Conservation (phyloP, 2,113 vertebrate species). For the Collichthys lucidus region DNA sequence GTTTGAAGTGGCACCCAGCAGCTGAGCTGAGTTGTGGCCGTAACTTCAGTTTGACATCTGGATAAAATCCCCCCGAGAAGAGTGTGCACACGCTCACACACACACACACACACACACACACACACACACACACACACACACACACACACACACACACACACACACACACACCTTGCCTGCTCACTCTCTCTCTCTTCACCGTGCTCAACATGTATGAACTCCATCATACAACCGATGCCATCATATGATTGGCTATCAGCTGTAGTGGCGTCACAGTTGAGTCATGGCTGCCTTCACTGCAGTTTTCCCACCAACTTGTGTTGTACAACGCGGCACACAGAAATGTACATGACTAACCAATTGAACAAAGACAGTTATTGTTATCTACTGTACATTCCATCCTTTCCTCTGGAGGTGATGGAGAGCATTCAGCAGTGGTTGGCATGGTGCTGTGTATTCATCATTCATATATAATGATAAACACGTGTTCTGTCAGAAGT, state of each 20-base stretch:
- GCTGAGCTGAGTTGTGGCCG: conserved; percentile 68
- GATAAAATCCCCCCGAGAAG: conserved; percentile 43
- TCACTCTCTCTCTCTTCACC: not conserved
- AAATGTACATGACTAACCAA: not conserved
- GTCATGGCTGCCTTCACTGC: not conserved
- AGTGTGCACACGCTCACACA: conserved; percentile 5
- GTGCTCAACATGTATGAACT: conserved; percentile 10
- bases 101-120: conserved; percentile 13
- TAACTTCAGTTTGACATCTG: conserved; percentile 77
- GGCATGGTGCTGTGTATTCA: not conserved
- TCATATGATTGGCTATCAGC: conserved; percentile 12
- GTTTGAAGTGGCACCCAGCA: conserved; percentile 76
- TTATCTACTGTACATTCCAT: not conserved
- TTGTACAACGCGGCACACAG: not conserved
- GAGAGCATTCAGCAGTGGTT: not conserved
- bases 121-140: conserved; percentile 1
- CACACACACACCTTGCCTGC: conserved; percentile 1
- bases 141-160: conserved; percentile 11
- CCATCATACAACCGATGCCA: not conserved
- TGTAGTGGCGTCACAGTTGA: conserved; percentile 17
- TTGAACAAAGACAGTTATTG: no score
- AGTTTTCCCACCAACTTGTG: not conserved
- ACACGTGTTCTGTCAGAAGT: not conserved
- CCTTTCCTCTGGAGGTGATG: not conserved
- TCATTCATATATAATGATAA: not conserved